Conservation (phyloP, 2,113 vertebrate species). For the Malurus alboscapulatus region DNA sequence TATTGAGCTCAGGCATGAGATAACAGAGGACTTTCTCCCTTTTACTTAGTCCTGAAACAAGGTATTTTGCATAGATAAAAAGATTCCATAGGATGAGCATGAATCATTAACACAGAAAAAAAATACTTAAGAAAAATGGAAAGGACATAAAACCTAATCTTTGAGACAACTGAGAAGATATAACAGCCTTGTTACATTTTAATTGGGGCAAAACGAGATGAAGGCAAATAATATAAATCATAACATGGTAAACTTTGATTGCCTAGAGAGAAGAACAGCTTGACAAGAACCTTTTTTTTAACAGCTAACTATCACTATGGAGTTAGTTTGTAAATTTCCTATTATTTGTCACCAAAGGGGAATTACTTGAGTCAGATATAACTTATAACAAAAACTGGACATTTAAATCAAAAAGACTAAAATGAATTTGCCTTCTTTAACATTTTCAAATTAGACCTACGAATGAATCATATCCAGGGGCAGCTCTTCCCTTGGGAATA, state of each 20-base stretch:
- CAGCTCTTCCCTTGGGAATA: not conserved
- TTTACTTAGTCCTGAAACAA: not conserved
- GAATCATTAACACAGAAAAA: not conserved
- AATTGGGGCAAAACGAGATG: not conserved
- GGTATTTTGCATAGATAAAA: not conserved
- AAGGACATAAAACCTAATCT: not conserved
- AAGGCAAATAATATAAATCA: not conserved
- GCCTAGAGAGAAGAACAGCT: not conserved
- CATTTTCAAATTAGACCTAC: not conserved
- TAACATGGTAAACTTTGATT: not conserved
- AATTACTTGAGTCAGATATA: not conserved
- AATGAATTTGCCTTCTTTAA: not conserved
- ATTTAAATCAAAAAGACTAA: not conserved
- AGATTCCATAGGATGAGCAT: not conserved
- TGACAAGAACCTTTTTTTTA: not conserved
- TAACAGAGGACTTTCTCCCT: not conserved
- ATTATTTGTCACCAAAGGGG: not conserved
- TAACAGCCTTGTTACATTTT: not conserved
- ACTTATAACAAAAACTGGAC: not conserved
- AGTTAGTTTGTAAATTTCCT: not conserved
- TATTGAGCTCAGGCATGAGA: not conserved
- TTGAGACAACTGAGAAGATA: not conserved
- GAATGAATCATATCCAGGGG: not conserved
- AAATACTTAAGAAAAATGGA: not conserved
- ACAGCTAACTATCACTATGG: not conserved